phyloP scores from a whole-genome alignment of 2,888 invertebrate genomes.

The Lepas anatifera region DNA sequence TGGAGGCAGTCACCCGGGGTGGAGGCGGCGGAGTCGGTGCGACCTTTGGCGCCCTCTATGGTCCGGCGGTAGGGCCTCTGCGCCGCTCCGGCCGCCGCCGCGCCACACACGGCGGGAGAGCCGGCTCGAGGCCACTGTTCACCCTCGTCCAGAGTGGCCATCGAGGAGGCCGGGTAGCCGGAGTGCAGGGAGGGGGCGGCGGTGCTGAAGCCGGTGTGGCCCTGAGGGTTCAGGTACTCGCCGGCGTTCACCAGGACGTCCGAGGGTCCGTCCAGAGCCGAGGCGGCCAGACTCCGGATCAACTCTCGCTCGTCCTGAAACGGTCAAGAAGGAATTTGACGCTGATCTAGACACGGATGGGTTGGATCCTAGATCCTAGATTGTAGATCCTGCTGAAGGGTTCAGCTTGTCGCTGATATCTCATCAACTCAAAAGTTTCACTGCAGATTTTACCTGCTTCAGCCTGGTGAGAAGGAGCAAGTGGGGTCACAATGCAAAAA shows the following conservation, averaged over 20 bases:
- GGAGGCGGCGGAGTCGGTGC: background rate
- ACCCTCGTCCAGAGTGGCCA: background rate
- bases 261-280: background rate
- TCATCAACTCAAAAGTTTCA: no score
- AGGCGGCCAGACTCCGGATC: slow-evolving; percentile 55
- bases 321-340: no score
- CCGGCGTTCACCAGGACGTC: slow-evolving; percentile 5
- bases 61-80: background rate
- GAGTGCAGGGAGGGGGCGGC: background rate
- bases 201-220: background rate
- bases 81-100: no score
- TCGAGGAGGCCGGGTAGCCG: background rate
- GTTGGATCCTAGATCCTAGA: no score
- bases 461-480: no score
- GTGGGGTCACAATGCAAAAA: no score
- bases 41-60: background rate
- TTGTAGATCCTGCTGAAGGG: no score
- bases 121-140: background rate
- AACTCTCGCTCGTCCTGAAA: slow-evolving; percentile 75
- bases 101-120: background rate
- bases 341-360: no score
- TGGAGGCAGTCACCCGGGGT: background rate
- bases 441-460: no score
- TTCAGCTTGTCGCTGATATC: no score
- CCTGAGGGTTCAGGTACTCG: slow-evolving; percentile 4